Evolutionary conservation across 2,888 invertebrate species (phyloP).

Genomic region (Andrena hattorfiana): DNA sequence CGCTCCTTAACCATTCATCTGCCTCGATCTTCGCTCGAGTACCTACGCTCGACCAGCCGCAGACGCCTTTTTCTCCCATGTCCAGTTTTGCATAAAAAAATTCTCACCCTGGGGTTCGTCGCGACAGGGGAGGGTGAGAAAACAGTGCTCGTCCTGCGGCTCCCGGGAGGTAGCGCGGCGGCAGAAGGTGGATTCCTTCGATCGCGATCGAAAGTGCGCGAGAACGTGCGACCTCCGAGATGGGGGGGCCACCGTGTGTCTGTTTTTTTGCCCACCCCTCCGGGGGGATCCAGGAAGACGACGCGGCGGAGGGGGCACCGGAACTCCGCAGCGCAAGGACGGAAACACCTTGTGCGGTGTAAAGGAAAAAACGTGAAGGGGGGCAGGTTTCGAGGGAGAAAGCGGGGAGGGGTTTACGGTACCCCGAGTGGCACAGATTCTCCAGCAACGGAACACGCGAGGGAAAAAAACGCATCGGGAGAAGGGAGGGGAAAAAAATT

Average conservation of each 20-base stretch:
- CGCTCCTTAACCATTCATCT: slow-evolving; percentile 10
- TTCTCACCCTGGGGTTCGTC: slow-evolving; percentile 77
- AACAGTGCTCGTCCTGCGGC: slow-evolving; percentile 61
- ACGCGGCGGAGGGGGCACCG: slow-evolving; percentile 53
- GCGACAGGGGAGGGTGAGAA: slow-evolving; percentile 41
- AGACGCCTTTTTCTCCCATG: slow-evolving; percentile 81
- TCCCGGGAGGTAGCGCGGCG: slow-evolving; percentile 63
- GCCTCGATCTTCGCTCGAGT: neutral
- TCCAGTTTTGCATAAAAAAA: slow-evolving; percentile 84
- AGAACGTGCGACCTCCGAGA: slow-evolving; percentile 52
- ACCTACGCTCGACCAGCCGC: slow-evolving; percentile 24
- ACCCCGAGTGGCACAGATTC: slow-evolving; percentile 84
- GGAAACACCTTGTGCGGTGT: slow-evolving; percentile 81
- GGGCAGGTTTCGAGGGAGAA: slow-evolving; percentile 53
- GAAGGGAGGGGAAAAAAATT: slow-evolving; percentile 72
- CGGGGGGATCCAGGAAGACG: slow-evolving; percentile 32
- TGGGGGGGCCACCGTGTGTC: slow-evolving; percentile 53
- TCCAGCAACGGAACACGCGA: slow-evolving; percentile 73
- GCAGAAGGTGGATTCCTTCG: slow-evolving; percentile 68
- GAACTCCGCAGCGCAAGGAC: slow-evolving; percentile 73
- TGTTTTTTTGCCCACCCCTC: slow-evolving; percentile 27
- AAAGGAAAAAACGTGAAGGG: slow-evolving; percentile 51
- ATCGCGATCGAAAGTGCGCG: slow-evolving; percentile 36
- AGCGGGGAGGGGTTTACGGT: slow-evolving; percentile 79
- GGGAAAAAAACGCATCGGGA: slow-evolving; percentile 59